Evolutionary conservation across 2,888 invertebrate species (phyloP).

Genomic region (Disparrhopalites patrizii): DNA sequence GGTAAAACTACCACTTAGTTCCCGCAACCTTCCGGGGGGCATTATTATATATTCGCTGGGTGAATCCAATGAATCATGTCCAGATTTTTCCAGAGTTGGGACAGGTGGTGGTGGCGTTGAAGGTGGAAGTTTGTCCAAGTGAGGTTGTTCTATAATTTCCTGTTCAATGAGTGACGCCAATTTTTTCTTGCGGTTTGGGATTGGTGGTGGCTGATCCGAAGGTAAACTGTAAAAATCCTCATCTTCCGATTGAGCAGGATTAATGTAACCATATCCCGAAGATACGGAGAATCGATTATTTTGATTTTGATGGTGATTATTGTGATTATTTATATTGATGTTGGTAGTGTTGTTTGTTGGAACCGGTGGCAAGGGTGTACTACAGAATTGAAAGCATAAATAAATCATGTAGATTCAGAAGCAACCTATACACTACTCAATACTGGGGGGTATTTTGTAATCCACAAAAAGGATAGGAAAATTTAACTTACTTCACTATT

Average conservation of each 20-base stretch:
- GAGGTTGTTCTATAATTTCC: not conserved
- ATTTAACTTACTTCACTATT: slow-evolving; percentile 28
- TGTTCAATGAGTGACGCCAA: not conserved
- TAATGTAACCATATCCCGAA: slow-evolving; percentile 3
- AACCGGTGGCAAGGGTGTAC: slow-evolving; percentile 75
- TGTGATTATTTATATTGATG: slow-evolving; percentile 17
- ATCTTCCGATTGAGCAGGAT: slow-evolving; percentile 39
- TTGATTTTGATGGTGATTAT: slow-evolving; percentile 18
- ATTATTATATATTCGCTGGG: slow-evolving; percentile 44
- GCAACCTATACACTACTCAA: not conserved
- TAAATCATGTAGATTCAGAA: not conserved
- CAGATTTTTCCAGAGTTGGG: not conserved
- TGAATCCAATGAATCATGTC: not conserved
- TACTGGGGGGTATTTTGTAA: no score
- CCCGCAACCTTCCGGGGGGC: slow-evolving; percentile 44
- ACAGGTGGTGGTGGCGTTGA: slow-evolving; percentile 11
- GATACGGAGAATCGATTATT: slow-evolving; percentile 22
- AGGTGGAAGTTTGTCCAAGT: not conserved
- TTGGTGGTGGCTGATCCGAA: slow-evolving; percentile 37
- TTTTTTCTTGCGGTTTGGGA: slow-evolving; percentile 35
- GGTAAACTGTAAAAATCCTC: slow-evolving; percentile 73
- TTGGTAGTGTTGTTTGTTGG: slow-evolving; percentile 60
- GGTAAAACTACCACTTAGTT: slow-evolving; percentile 24
- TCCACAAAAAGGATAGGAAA: not conserved
- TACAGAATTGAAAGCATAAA: slow-evolving; percentile 50